phyloP scores from a whole-genome alignment of 2,113 vertebrate genomes.

The Lepus timidus region DNA sequence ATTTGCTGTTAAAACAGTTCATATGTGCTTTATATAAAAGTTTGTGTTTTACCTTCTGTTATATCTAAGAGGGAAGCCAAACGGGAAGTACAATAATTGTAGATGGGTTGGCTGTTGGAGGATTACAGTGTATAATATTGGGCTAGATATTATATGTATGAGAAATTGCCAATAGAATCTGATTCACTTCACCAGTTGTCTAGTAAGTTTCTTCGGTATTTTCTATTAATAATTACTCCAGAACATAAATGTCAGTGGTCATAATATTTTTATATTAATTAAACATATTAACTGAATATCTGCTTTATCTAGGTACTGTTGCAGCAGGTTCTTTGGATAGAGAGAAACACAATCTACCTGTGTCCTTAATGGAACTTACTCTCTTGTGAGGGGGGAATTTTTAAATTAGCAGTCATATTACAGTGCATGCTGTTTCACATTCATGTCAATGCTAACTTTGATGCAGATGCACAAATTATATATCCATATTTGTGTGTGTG shows the following conservation, averaged over 20 bases:
- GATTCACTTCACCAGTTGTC: not conserved
- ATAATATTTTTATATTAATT: not conserved
- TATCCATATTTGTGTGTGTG: not conserved
- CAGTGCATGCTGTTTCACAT: not conserved
- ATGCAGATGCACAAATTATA: not conserved
- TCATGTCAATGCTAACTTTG: not conserved
- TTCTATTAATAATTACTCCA: not conserved
- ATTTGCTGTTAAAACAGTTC: not conserved
- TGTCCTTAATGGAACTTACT: not conserved
- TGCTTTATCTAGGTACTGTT: not conserved
- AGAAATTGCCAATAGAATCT: not conserved
- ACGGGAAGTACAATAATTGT: not conserved
- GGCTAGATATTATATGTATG: not conserved
- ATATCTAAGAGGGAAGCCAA: not conserved
- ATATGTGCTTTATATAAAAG: constrained; percentile 27
- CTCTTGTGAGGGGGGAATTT: not conserved
- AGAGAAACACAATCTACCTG: not conserved
- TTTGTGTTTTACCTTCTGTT: not conserved
- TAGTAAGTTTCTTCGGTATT: not conserved
- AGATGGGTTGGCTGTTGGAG: not conserved
- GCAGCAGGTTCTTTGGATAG: not conserved
- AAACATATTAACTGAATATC: not conserved
- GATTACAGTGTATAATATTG: not conserved
- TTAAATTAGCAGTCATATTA: not conserved
- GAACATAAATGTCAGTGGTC: not conserved